phyloP scores from a whole-genome alignment of 1,140 invertebrate species.

The Onthophagus taurus region DNA sequence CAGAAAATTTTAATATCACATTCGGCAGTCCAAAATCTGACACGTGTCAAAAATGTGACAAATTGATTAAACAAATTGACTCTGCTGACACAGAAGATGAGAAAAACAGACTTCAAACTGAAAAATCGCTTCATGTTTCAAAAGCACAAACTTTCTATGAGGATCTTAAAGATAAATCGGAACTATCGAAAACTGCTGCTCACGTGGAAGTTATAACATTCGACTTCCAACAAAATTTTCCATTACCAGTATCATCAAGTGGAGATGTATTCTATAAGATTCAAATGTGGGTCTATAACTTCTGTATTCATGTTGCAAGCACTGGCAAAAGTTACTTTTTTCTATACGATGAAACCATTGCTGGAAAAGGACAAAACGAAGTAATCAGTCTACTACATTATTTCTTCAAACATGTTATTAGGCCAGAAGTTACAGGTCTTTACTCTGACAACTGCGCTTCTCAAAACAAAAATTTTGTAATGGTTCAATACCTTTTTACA shows the following conservation, averaged over 20 bases:
- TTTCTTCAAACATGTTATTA: background rate
- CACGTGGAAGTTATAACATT: slow-evolving; percentile 6
- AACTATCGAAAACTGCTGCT: background rate
- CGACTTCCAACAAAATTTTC: slow-evolving; percentile 17
- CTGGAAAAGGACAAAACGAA: slow-evolving; percentile 5
- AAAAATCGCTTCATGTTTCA: slow-evolving; percentile 9
- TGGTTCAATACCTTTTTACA: slow-evolving; percentile 15
- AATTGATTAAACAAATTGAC: slow-evolving; percentile 12
- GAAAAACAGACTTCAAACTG: background rate
- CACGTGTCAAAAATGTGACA: slow-evolving; percentile 13
- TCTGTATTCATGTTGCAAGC: slow-evolving; percentile 16
- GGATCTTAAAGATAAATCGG: background rate
- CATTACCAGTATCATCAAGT: slow-evolving; percentile 13
- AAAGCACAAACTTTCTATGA: slow-evolving; percentile 9
- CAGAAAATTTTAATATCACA: slow-evolving; percentile 11
- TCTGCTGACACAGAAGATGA: background rate
- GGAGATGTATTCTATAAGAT: slow-evolving; percentile 16
- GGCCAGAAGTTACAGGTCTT: background rate
- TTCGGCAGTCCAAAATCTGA: slow-evolving; percentile 12
- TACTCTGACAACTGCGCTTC: slow-evolving; percentile 18
- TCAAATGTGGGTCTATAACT: slow-evolving; percentile 16
- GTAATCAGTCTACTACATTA: background rate
- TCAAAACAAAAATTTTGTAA: slow-evolving; percentile 17
- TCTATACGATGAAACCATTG: slow-evolving; percentile 15
- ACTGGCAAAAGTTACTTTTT: slow-evolving; percentile 16